A percentile compares a stretch with the other conserved stretches of the same genome.
These are phyloP conservation scores for Casuarius casuarius DNA, from an alignment of 2,113 vertebrate species.

Conservation along the genomic window DNA sequence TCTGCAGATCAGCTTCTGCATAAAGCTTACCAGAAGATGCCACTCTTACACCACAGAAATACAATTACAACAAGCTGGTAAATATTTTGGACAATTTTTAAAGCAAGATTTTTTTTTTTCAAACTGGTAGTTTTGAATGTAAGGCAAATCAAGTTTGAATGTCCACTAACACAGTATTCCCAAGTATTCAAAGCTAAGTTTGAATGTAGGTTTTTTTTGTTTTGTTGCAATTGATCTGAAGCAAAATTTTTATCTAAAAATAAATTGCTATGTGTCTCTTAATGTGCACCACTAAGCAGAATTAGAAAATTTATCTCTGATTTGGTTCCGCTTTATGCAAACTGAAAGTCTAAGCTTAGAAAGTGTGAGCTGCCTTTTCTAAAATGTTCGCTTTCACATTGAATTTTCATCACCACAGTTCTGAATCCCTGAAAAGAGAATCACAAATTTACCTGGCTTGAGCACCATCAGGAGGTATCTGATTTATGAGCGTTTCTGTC, in stretches of 20 bases:
- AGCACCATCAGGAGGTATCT: background rate
- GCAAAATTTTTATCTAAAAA: background rate
- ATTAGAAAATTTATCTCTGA: background rate
- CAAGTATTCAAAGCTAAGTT: background rate
- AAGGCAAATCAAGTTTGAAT: background rate
- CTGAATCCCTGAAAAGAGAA: background rate
- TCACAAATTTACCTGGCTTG: background rate
- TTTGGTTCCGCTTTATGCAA: background rate
- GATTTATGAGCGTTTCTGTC: background rate
- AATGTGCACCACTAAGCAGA: background rate
- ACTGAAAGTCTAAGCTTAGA: background rate
- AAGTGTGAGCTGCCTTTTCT: background rate
- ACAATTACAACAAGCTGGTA: background rate
- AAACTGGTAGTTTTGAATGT: background rate
- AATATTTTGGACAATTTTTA: background rate
- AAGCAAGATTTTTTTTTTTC: background rate
- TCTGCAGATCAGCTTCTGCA: background rate
- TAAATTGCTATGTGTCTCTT: background rate
- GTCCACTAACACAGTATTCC: background rate
- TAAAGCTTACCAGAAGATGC: conserved; percentile 15
- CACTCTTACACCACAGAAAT: conserved; percentile 1
- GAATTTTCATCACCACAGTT: background rate
- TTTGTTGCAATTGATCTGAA: background rate
- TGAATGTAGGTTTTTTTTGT: background rate
- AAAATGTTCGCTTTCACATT: background rate